Percentiles rank a stretch among this genome's conserved stretches.
phyloP scores from a whole-genome alignment of 2,113 vertebrate species.

The Proteles cristata region DNA sequence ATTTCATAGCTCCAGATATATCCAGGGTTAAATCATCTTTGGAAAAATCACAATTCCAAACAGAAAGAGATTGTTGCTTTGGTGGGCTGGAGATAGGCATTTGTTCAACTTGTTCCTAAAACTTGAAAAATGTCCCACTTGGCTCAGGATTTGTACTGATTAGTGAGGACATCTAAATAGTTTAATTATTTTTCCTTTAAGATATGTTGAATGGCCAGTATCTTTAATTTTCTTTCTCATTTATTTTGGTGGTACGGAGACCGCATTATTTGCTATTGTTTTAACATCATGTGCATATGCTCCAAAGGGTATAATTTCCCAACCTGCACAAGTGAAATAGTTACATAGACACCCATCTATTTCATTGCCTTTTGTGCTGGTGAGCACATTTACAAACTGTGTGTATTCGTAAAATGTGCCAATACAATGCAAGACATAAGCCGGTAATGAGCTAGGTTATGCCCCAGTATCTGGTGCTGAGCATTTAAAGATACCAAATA shows the following conservation, averaged over 20 bases:
- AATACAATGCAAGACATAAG: not conserved
- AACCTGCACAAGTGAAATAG: not conserved
- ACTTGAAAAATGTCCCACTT: not conserved
- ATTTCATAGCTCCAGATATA: not conserved
- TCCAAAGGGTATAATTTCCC: not conserved
- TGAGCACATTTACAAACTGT: not conserved
- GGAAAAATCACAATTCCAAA: slow-evolving; percentile 16
- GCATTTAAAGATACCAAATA: not conserved
- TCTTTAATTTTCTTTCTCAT: slow-evolving; percentile 27
- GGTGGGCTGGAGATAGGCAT: not conserved
- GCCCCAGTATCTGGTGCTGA: not conserved
- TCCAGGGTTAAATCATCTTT: not conserved
- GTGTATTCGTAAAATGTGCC: not conserved
- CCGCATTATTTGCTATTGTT: not conserved
- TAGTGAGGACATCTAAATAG: not conserved
- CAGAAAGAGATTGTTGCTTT: slow-evolving; percentile 6
- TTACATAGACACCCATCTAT: not conserved
- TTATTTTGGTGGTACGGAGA: not conserved
- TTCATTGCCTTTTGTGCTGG: not conserved
- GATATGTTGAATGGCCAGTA: not conserved
- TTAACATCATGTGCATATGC: not conserved
- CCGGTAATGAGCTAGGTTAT: not conserved
- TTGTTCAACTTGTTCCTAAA: not conserved
- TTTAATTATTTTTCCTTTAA: not conserved
- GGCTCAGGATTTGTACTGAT: not conserved